These are phyloP conservation scores for Panagrolaimus sp. DNA, from an alignment of 1,140 invertebrate genomes.

Conservation along the genomic window DNA sequence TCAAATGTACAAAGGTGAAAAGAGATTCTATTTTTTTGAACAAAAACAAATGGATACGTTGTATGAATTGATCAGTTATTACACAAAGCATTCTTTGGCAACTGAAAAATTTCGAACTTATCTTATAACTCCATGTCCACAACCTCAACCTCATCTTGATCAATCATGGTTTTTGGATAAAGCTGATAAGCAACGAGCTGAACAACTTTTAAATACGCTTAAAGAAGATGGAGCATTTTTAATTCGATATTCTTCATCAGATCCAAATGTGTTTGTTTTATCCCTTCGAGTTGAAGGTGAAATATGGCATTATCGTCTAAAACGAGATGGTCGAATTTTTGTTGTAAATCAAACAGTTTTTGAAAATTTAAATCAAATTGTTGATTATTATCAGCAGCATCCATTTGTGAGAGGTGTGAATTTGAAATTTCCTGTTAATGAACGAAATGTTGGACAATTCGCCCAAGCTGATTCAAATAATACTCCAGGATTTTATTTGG, in stretches of 20 bases:
- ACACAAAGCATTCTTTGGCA: constrained; percentile 49
- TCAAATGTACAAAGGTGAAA: constrained; percentile 43
- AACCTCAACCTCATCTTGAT: constrained; percentile 56
- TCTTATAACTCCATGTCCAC: constrained; percentile 51
- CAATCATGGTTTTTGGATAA: constrained; percentile 53
- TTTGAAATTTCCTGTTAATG: constrained; percentile 53
- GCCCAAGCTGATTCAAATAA: constrained; percentile 10
- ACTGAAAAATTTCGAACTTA: constrained; percentile 50
- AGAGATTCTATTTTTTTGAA: constrained; percentile 46
- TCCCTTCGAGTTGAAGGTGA: constrained; percentile 51
- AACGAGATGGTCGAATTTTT: constrained; percentile 57
- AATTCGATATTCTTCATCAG: constrained; percentile 49
- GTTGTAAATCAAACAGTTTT: constrained; percentile 57
- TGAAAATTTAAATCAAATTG: constrained; percentile 58
- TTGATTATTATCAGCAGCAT: constrained; percentile 50
- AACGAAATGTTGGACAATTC: constrained; percentile 47
- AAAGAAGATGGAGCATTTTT: constrained; percentile 55
- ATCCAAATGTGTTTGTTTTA: constrained; percentile 55
- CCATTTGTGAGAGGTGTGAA: constrained; percentile 57
- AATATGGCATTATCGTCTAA: constrained; percentile 57
- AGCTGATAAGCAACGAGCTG: constrained; percentile 51
- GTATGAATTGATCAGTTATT: constrained; percentile 58
- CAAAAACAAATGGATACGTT: constrained; percentile 50
- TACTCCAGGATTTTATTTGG: constrained; percentile 53
- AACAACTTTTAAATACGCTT: constrained; percentile 52